Evolutionary conservation across 2,797 vertebrate genomes (phyloP), one percentile per base, ranked within the genome.

Genomic region (Limosa lapponica): DNA sequence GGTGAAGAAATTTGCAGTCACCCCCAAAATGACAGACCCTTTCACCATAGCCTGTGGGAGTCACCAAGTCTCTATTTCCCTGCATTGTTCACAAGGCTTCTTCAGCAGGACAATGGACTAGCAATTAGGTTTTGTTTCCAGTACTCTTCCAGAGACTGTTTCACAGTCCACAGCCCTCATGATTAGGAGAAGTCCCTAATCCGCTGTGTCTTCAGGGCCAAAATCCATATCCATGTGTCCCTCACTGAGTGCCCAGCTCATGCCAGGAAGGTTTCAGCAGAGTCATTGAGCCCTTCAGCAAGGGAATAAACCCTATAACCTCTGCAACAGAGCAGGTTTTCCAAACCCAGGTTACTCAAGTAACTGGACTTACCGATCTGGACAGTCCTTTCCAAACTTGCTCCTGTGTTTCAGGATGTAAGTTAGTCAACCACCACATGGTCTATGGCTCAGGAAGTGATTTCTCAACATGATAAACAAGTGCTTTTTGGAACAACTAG

Each of bases 391-490:
- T 87, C 52, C 49, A 77, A 89, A 32, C 48, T 69, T 49, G 11
- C 32, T 91, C 30, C 52, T 61, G 58, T 80, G 65, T 89, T 81
- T 92, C 65, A 89, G 91, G 49, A 37, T 49, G 28, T 30, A 52
- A 90, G 25, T 71, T 83, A 92, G 84, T 93, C 95, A 96, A 77
- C 14, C 75, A 86, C 72, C 87, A 89, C 82, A 48, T 37, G 49
- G 71, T 66, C 87, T 57, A 87, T 28, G 89, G 57, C 37, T 92
- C 85, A 89, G 8, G 2, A 87, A 93, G 84, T 2, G 24, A 91
- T 96, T 97, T 95, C 94, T 89, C 94, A 97, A 91, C 43, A 58
- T 16, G 79, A 95, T 85, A 97, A 97, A 97, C 96, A 97, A 97
- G 96, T 78, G 75, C 61, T 92, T 92, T 87, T 95, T 71, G 92